Evolutionary conservation across 2,113 vertebrate species (phyloP), one percentile per base, ranked within the genome.

Genomic region (Caloenas nicobarica): DNA sequence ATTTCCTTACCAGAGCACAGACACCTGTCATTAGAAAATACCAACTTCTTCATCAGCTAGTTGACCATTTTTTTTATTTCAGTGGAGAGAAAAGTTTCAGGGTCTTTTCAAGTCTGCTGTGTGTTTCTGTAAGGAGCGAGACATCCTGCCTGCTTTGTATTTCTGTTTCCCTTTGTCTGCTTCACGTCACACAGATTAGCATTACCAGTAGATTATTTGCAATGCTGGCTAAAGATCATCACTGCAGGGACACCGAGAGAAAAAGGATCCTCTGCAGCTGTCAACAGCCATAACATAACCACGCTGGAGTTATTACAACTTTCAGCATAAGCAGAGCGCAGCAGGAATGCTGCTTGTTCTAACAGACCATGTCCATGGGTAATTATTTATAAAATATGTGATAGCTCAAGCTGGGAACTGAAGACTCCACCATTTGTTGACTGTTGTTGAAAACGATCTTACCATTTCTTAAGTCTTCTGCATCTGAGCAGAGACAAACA

Each of bases 201-300:
- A 14, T 44, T 70, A 51, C 71, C 76, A 77, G 66, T 31, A 50
- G 87, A 64, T 68, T 34, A 54, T 68, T 58, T 73, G 70, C 53
- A 81, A 23, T 1, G 5, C 77, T 81, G 81, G 46, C 83, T 79
- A 38, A 86, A 78, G 44, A 79, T 21, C 60, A 33, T 85, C 70
- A 48, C 73, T 8, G 36, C 22, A 38, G 73, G 77, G 61, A 70
- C 54, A 29, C 23, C 0, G 11, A 50, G 77, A 76, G 53, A 58
- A 68, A 62, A 83, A 48, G 53, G 53, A 78, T 64, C 81, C 82
- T 70, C 66, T 29, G 28, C 85, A 89, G 81, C 80, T 81, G 91
- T 87, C 91, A 94, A 40, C 89, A 87, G 72, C 65, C 68, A 31
- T 79, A 81, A 79, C 65, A 61, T 42, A 94, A 94, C 58, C 57